phyloP scores from a whole-genome alignment of 2,888 invertebrate genomes.

The Vandiemenella viatica region DNA sequence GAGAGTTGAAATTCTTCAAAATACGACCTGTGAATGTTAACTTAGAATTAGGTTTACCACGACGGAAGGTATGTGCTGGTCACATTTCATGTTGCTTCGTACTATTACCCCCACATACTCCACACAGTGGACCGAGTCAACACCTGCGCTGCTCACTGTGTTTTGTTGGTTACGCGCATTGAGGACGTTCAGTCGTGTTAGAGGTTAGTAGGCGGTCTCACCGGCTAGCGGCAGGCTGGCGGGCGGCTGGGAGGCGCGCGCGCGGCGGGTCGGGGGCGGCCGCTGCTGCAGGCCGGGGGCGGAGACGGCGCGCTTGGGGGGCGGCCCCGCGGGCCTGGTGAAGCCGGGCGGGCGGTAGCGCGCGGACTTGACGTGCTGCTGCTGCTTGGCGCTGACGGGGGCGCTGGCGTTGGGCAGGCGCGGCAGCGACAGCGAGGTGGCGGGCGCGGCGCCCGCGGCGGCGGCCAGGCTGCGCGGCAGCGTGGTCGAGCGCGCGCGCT shows the following conservation, averaged over 20 bases:
- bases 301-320: constrained; percentile 57
- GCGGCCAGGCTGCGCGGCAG: constrained; percentile 40
- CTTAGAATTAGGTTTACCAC: no score
- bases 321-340: constrained; percentile 39
- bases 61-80: no score
- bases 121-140: no score
- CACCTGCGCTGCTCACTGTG: no score
- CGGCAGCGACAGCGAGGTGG: constrained; percentile 66
- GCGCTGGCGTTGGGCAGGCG: constrained; percentile 46
- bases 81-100: no score
- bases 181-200: no score
- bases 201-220: constrained; percentile 5
- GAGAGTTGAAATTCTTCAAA: no score
- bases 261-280: constrained; percentile 21
- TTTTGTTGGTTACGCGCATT: no score
- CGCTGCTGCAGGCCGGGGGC: constrained; percentile 58
- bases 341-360: constrained; percentile 75
- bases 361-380: constrained; percentile 64
- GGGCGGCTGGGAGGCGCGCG: constrained; percentile 2
- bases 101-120: no score
- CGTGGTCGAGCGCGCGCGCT: constrained; percentile 33
- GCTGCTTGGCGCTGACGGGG: no score
- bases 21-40: no score
- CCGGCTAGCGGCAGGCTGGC: constrained; percentile 4
- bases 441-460: constrained; percentile 44